These are phyloP conservation scores for Papilio protenor DNA, from an alignment of 2,888 invertebrate species.

Conservation along the genomic window DNA sequence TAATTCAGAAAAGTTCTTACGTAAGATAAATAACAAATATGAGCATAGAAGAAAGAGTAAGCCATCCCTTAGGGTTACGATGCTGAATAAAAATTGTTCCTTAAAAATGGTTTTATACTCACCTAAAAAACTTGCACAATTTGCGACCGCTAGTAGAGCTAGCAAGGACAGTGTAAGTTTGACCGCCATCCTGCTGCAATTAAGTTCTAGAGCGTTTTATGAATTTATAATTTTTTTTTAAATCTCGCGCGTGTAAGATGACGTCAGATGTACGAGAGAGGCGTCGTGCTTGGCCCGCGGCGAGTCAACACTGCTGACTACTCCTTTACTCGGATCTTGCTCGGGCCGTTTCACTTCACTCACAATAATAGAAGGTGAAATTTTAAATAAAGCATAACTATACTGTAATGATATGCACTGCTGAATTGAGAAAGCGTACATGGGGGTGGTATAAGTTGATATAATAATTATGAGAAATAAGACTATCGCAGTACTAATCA, in stretches of 20 bases:
- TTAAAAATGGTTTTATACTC: slow-evolving; percentile 58
- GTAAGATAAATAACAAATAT: background rate
- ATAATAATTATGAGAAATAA: background rate
- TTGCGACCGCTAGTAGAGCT: slow-evolving; percentile 61
- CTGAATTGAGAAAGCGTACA: slow-evolving; percentile 74
- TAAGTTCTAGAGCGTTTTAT: slow-evolving; percentile 51
- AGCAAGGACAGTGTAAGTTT: slow-evolving; percentile 72
- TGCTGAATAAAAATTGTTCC: background rate
- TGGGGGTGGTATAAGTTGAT: slow-evolving; percentile 4
- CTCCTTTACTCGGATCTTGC: slow-evolving; percentile 77
- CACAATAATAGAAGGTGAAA: slow-evolving; percentile 82
- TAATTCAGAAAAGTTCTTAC: background rate
- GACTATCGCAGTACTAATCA: background rate
- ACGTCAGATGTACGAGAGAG: slow-evolving; percentile 52
- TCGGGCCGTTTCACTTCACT: slow-evolving; percentile 77
- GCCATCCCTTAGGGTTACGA: background rate
- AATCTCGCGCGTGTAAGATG: slow-evolving; percentile 54
- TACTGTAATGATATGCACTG: slow-evolving; percentile 76
- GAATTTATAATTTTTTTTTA: slow-evolving; percentile 55
- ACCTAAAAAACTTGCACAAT: slow-evolving; percentile 78
- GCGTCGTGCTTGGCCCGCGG: slow-evolving; percentile 74
- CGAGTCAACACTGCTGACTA: slow-evolving; percentile 77
- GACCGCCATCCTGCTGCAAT: slow-evolving; percentile 68
- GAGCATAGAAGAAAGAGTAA: background rate
- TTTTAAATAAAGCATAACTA: slow-evolving; percentile 82